Evolutionary conservation across 2,888 invertebrate genomes (phyloP), one percentile per base, ranked within the genome.

Genomic region (Drosophila kokeensis): DNA sequence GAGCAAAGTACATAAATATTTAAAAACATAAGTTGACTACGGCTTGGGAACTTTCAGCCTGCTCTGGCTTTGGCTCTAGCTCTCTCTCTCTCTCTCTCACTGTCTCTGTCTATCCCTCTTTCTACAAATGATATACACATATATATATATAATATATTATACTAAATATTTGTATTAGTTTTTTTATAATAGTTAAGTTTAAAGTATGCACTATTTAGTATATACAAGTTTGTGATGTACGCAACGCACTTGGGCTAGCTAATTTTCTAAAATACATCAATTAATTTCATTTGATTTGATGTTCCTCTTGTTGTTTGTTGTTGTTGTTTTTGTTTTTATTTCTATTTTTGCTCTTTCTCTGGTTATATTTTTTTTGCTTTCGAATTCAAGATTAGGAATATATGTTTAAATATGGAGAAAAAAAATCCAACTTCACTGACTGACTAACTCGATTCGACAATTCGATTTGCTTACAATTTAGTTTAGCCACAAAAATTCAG

Each of bases 21-120:
- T 45, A 36, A 58, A 57, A 52, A 65, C 27, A 55, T 27, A 62
- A 38, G 52, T 73, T 74, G 74, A 78, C 79, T 76, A 72, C 53
- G 62, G 52, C 62, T 63, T 49, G 34, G 15, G 54, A 76, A 66
- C 70, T 72, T 52, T 63, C 45, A 38, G 66, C 72, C 76, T 71
- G 77, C 63, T 72, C 73, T 54, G 73, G 66, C 76, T 71, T 77
- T 66, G 79, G 70, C 61, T 78, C 61, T 57, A 50, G 69, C 78
- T 77, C 63, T 76, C 42, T 42, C 45, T 21, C 21, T n/a, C n/a
- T 11, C 40, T 21, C 5, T 42, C 13, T 13, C 13, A 13, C 34
- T 13, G 13, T 5, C 5, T 34, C 34, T 30, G 3, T 7, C 15
- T 45, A 24, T 45, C 15, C 45, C 24, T 24, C 45, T 45, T 45